These are phyloP conservation scores for Drosophila elegans DNA, from an alignment of 1,140 invertebrate genomes.

Conservation along the genomic window DNA sequence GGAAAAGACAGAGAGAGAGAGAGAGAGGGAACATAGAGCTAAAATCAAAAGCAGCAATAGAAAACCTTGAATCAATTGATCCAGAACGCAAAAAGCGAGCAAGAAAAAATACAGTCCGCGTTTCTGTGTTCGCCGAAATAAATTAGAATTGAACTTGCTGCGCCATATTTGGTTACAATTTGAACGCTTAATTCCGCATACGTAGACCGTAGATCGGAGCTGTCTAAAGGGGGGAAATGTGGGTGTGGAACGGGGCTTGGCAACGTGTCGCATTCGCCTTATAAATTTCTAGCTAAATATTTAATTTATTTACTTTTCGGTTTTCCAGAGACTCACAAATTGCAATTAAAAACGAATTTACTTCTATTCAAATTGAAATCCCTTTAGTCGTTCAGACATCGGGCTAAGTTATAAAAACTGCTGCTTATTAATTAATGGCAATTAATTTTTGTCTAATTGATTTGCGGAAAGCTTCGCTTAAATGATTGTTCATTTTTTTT, in stretches of 20 bases:
- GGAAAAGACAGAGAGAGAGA: too few species aligned
- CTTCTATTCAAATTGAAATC: constrained; percentile 75
- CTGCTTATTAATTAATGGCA: constrained; percentile 67
- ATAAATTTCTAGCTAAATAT: constrained; percentile 77
- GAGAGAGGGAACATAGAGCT: constrained; percentile 24
- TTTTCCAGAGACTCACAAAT: constrained; percentile 47
- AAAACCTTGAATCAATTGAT: constrained; percentile 84
- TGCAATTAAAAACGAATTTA: constrained; percentile 64
- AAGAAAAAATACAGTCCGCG: constrained; percentile 37
- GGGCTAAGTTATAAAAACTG: constrained; percentile 22
- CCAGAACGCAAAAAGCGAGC: constrained; percentile 67
- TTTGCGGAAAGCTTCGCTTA: constrained; percentile 29
- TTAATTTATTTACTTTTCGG: constrained; percentile 75
- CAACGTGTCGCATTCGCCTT: constrained; percentile 73
- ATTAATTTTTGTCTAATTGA: constrained; percentile 74
- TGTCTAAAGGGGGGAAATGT: constrained; percentile 18
- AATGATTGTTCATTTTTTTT: constrained; percentile 18
- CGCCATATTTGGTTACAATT: constrained; percentile 83
- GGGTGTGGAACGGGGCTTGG: constrained; percentile 68
- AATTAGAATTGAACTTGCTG: constrained; percentile 83
- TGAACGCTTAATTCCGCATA: constrained; percentile 80
- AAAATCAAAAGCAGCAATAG: constrained; percentile 70
- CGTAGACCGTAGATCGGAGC: constrained; percentile 31
- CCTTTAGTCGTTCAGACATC: constrained; percentile 11
- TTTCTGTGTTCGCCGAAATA: constrained; percentile 62